Percentiles rank a stretch among this genome's conserved stretches.
These are phyloP conservation scores for Diceros bicornis DNA, from an alignment of 2,797 vertebrate genomes.

Conservation along the genomic window DNA sequence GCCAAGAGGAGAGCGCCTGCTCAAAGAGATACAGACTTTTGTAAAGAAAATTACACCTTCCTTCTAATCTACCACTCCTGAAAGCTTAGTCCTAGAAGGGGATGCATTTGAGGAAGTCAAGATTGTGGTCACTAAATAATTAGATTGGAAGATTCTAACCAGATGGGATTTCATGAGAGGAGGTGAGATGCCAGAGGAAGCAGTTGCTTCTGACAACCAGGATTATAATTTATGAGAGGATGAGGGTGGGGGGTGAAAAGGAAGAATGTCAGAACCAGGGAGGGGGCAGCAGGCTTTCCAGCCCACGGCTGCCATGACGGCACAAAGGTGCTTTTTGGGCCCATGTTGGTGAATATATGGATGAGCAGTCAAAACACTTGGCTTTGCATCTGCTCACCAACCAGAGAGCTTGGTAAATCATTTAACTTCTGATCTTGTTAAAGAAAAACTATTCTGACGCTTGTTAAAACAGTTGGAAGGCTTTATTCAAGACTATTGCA, in stretches of 20 bases:
- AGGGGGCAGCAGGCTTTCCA: background rate
- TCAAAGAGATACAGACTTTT: background rate
- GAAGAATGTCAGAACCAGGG: background rate
- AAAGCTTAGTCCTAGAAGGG: background rate
- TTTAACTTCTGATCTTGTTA: background rate
- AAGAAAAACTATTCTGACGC: background rate
- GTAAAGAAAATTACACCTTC: background rate
- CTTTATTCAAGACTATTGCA: background rate
- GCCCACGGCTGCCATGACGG: rapidly evolving
- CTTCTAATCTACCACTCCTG: background rate
- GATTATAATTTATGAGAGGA: background rate
- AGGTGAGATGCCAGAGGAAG: background rate
- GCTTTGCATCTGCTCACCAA: background rate
- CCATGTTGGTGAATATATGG: background rate
- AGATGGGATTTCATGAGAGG: background rate
- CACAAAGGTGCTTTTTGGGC: background rate
- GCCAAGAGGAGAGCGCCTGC: background rate
- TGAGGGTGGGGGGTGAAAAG: too few species aligned
- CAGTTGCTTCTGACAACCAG: background rate
- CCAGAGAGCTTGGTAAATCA: background rate
- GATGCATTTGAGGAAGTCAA: background rate
- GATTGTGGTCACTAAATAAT: background rate
- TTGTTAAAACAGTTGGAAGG: background rate
- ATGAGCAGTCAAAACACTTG: background rate
- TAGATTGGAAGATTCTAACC: background rate